These are phyloP conservation scores for Pteruthius melanotis DNA, from an alignment of 2,113 vertebrate genomes.

Conservation along the genomic window DNA sequence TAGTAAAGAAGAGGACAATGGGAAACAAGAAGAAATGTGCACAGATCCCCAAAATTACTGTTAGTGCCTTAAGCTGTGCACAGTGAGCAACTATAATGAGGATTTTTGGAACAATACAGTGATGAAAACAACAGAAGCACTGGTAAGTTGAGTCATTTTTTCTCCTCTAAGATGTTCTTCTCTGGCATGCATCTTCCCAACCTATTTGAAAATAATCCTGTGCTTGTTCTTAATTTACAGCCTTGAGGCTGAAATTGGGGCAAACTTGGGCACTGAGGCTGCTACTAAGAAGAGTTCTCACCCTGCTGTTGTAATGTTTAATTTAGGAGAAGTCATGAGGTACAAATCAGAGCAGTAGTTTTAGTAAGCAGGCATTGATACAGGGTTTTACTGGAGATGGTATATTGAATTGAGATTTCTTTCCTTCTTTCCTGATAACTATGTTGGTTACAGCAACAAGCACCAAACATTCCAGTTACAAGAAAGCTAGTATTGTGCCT, in stretches of 20 bases:
- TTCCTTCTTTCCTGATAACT: neutral
- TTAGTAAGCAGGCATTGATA: neutral
- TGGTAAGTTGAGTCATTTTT: slow-evolving; percentile 31
- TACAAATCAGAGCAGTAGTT: neutral
- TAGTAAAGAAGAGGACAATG: neutral
- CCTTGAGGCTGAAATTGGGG: neutral
- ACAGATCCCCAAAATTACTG: neutral
- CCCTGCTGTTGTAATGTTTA: neutral
- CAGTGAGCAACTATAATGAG: neutral
- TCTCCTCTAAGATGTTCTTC: neutral
- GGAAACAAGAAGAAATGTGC: neutral
- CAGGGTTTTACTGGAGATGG: neutral
- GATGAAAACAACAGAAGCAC: neutral
- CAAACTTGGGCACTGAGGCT: neutral
- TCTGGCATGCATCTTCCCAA: neutral
- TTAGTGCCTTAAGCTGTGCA: neutral
- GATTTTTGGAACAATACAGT: neutral
- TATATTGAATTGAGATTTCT: neutral
- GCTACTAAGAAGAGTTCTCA: neutral
- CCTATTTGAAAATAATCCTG: neutral
- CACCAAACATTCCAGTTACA: neutral
- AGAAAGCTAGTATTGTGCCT: neutral
- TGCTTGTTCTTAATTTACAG: neutral
- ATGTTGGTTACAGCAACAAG: neutral
- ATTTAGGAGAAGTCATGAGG: neutral